Evolutionary conservation across 2,113 vertebrate genomes (phyloP), one percentile per base, ranked within the genome.

Genomic region (Aplodontia rufa): DNA sequence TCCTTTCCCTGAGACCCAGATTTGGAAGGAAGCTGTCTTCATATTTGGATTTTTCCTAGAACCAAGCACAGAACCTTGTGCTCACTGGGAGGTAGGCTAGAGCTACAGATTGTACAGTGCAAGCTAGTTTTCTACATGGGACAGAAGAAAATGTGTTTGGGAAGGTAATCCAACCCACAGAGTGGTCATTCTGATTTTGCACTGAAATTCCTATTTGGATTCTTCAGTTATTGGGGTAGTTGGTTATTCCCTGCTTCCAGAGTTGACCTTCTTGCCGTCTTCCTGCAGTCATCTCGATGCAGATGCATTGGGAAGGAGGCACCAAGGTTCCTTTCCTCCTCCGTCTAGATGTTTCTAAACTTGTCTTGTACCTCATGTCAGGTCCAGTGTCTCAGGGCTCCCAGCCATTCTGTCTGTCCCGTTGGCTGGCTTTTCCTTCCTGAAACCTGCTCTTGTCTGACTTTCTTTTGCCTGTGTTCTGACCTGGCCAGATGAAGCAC

Each of bases 281-380:
- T 74, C 35, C 80, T 35, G 35, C 22, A 2, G 10, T 11, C 45
- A 9, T 81, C 64, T 64, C 3, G 40, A 8, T 0, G 1, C 1
- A 9, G 47, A 20, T 3, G 28, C 8, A 1, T 14, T 32, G 53
- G 82, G 78, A 32, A 60, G 9, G 74, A 45, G 76, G 40, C 42
- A 3, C 16, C 45, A 35, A 37, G 72, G n/a, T 45, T 80, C 58
- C 42, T 85, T n/a, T 60, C 51, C 60, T 58, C 10, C 17, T 87
- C 71, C 85, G 53, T 76, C 95, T 95, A 89, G 40, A 49, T 26
- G 26, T 86, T 86, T 91, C 96, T 89, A 94, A 94, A 80, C 82
- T 66, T 16, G 83, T 83, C 60, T 66, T 6, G 19, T 49, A 32
- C 35, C 68, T 85, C 49, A 20, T 40, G 75, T 72, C 49, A n/a